These are phyloP conservation scores for Drosophila rufa DNA, from an alignment of 1,140 invertebrate species.

Conservation along the genomic window DNA sequence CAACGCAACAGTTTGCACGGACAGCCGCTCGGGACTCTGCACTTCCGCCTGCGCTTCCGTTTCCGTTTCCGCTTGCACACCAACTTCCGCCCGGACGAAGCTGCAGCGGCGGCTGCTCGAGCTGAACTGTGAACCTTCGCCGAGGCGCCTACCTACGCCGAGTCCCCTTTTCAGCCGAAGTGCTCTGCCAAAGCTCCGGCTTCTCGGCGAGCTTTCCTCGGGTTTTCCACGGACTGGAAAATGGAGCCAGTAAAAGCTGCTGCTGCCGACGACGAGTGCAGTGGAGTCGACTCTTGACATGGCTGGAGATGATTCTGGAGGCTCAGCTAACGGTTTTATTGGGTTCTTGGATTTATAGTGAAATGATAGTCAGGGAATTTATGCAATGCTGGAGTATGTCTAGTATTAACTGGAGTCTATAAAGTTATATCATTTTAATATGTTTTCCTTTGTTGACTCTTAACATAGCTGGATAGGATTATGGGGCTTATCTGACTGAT, in stretches of 20 bases:
- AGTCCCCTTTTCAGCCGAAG: constrained; percentile 3
- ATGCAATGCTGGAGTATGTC: not conserved
- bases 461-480: not conserved
- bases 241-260: constrained; percentile 17
- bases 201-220: constrained; percentile 32
- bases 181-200: constrained; percentile 34
- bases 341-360: not conserved
- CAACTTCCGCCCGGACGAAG: constrained; percentile 60
- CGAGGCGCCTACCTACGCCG: constrained; percentile 9
- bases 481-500: too few species aligned
- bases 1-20: constrained; percentile 74
- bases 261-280: constrained; percentile 7
- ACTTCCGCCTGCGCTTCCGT: constrained; percentile 79
- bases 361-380: not conserved
- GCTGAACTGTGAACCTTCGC: constrained; percentile 62
- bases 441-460: not conserved
- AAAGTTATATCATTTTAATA: not conserved
- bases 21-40: constrained; percentile 43
- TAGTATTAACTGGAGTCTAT: not conserved
- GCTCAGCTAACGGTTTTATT: constrained; percentile 6
- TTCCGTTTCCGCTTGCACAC: constrained; percentile 68
- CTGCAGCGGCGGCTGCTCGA: constrained; percentile 68
- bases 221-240: constrained; percentile 35
- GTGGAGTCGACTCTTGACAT: not conserved
- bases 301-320: not conserved